Base-by-base conservation (phyloP, 2,888 invertebrate genomes). In the Lacanobia oleracea region DNA sequence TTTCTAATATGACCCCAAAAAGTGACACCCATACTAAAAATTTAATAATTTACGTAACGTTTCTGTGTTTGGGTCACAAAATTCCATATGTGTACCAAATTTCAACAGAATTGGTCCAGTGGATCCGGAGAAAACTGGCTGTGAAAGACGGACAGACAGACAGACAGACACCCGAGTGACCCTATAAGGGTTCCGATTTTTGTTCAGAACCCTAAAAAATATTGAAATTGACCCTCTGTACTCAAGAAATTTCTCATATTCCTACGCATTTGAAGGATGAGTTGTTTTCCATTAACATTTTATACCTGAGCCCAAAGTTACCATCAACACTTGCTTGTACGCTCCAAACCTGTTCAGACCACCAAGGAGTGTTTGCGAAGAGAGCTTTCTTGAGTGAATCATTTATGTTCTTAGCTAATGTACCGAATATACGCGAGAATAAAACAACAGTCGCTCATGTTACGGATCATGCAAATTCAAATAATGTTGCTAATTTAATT, bases 201-300 rank as follows among this genome's bases (percentile, higher is more conserved):
- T n/a, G n/a, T n/a, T n/a, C n/a, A n/a, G n/a, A n/a, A n/a, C n/a
- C n/a, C n/a, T n/a, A n/a, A n/a, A n/a, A n/a, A n/a, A n/a, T n/a
- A n/a, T n/a, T n/a, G n/a, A n/a, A n/a, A n/a, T 33, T 33, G 33
- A 0, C 33, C 33, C 33, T 33, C 6, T 5, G 10, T 21, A 37
- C 23, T 62, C 27, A 14, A n/a, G 16, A 18, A 59, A 57, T 51
- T 37, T 48, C 54, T 63, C 48, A 72, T 62, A 54, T 48, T 50
- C 14, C 1, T 50, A 14, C 23, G 43, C 33, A 37, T 61, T 21
- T 27, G 37, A 37, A 65, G 40, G 67, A 79, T 87, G 85, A 88
- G 88, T 89, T 89, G 89, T 89, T 91, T 91, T 91, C 89, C 89
- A 91, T 91, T 90, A 88, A 87, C 87, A 91, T 91, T 91, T 90